These are phyloP conservation scores for Cottus gobio DNA, from an alignment of 2,113 vertebrate genomes.

Conservation along the genomic window DNA sequence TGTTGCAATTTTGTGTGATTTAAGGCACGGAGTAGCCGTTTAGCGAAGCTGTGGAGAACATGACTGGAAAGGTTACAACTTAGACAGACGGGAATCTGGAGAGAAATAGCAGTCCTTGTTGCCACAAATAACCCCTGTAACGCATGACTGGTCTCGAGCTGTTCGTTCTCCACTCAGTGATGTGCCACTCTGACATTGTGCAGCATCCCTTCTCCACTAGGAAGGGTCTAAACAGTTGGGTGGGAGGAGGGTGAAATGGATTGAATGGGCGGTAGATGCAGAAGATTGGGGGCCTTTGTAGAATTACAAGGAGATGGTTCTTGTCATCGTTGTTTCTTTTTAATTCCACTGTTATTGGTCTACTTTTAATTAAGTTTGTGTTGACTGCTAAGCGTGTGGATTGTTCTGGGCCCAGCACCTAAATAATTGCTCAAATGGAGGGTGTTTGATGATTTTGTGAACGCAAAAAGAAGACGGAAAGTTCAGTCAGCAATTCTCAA, in stretches of 20 bases:
- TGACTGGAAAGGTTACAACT: not conserved
- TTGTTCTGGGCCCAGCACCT: not conserved
- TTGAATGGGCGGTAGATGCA: accelerated
- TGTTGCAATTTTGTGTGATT: not conserved
- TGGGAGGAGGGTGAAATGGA: not conserved
- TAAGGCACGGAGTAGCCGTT: not conserved
- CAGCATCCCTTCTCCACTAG: not conserved
- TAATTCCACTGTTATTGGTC: not conserved
- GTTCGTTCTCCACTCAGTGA: not conserved
- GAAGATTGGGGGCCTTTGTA: not conserved
- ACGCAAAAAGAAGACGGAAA: not conserved
- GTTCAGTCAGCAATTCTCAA: not conserved
- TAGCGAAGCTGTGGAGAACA: not conserved
- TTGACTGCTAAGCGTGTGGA: not conserved
- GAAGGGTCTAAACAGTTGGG: not conserved
- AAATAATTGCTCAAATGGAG: not conserved
- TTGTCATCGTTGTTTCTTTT: not conserved
- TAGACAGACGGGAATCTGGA: not conserved
- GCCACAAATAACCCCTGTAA: constrained; percentile 34
- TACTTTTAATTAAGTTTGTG: not conserved
- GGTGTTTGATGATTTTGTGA: not conserved
- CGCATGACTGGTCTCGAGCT: not conserved
- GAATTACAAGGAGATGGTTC: not conserved
- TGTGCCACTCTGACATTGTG: not conserved
- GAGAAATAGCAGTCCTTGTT: constrained; percentile 23